Evolutionary conservation across 2,113 vertebrate genomes (phyloP), one percentile per base, ranked within the genome.

Genomic region (Engraulis encrasicolus): DNA sequence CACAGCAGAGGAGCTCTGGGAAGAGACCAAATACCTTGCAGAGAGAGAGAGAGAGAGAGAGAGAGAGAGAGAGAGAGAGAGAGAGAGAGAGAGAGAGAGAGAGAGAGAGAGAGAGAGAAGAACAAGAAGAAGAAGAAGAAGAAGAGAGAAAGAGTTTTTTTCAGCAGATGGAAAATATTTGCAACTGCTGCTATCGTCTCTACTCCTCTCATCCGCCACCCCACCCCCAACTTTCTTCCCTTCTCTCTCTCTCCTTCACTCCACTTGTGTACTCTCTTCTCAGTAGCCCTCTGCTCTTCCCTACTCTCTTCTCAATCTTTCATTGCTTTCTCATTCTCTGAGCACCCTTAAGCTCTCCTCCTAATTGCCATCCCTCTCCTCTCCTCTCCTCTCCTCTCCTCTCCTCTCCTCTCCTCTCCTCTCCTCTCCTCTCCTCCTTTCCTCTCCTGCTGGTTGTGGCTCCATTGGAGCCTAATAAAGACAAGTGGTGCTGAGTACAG

Each of bases 161-260:
- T 83, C 83, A 50, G 85, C 19, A 36, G 61, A 40, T 86, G 88
- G 86, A 88, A 91, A 90, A 89, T 84, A 78, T 88, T 86, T 84
- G 82, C 54, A 85, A 80, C 40, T 45, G 50, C 84, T 81, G 82
- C 50, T 81, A n/a, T n/a, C n/a, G n/a, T 87, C 52, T 86, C 82
- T 77, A 84, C 74, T 78, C 40, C 37, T 61, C 54, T 23, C 27
- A n/a, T n/a, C n/a, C n/a, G n/a, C n/a, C n/a, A n/a, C n/a, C n/a
- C n/a, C n/a, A n/a, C n/a, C n/a, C n/a, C n/a, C n/a, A n/a, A n/a
- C n/a, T n/a, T n/a, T n/a, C n/a, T n/a, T n/a, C n/a, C n/a, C n/a
- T n/a, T n/a, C n/a, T n/a, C n/a, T n/a, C n/a, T n/a, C n/a, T n/a
- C n/a, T n/a, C n/a, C n/a, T n/a, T n/a, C n/a, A n/a, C n/a, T n/a